These are phyloP conservation scores for Chloroclystis v-ata DNA, from an alignment of 2,888 invertebrate species.

Conservation along the genomic window DNA sequence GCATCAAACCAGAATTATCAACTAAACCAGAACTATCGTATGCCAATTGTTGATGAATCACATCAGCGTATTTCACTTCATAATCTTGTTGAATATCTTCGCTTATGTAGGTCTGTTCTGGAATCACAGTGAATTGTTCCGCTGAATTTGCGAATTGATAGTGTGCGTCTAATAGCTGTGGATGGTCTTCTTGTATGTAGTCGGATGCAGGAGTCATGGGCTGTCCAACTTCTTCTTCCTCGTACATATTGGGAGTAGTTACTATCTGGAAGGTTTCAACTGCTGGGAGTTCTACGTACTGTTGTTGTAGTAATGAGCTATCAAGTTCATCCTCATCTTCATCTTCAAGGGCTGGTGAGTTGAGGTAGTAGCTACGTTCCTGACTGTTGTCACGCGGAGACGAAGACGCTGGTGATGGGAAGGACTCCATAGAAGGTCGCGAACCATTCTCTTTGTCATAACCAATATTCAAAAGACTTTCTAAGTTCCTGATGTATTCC, in stretches of 20 bases:
- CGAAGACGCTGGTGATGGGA: slow-evolving; percentile 73
- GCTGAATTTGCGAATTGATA: slow-evolving; percentile 72
- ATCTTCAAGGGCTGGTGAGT: slow-evolving; percentile 68
- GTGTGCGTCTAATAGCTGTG: slow-evolving; percentile 69
- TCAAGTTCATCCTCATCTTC: slow-evolving; percentile 72
- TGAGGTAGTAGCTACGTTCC: slow-evolving; percentile 62
- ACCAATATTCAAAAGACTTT: slow-evolving; percentile 84
- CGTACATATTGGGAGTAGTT: slow-evolving; percentile 76
- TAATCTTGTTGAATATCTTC: slow-evolving; percentile 65
- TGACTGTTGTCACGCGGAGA: slow-evolving; percentile 66
- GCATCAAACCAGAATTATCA: slow-evolving; percentile 55
- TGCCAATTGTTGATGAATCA: slow-evolving; percentile 56
- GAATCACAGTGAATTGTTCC: slow-evolving; percentile 75
- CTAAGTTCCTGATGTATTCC: slow-evolving; percentile 90
- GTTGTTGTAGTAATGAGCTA: slow-evolving; percentile 61
- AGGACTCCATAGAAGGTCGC: slow-evolving; percentile 66
- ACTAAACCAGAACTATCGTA: slow-evolving; percentile 46
- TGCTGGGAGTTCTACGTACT: slow-evolving; percentile 79
- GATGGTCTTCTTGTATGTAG: slow-evolving; percentile 70
- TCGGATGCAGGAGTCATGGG: slow-evolving; percentile 75
- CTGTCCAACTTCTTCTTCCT: slow-evolving; percentile 80
- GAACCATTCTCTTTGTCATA: slow-evolving; percentile 74
- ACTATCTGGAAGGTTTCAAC: slow-evolving; percentile 81
- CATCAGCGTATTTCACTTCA: slow-evolving; percentile 71
- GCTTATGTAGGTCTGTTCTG: slow-evolving; percentile 61